Evolutionary conservation across 1,140 invertebrate genomes (phyloP), one percentile per base, ranked within the genome.

Genomic region (Magallana ariakensis): DNA sequence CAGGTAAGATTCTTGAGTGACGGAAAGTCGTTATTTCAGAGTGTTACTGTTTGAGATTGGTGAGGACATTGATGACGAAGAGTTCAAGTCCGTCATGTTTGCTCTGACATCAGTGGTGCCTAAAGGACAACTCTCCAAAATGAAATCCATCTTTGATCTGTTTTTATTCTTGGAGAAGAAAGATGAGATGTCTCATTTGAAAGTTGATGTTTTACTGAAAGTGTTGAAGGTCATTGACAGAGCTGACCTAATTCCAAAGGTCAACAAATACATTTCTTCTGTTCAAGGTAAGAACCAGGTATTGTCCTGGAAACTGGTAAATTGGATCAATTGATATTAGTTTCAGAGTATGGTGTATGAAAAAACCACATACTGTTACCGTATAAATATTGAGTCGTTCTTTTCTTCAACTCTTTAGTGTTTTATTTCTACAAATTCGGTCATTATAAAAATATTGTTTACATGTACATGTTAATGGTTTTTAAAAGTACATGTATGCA

Each of bases 21-120:
- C 1, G 60, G 15, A 15, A 62, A 16, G 1, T 80, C 46, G 58
- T 83, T 56, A 9, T 70, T 80, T 75, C 55, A 88, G 87, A 83
- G 75, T 85, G 53, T 9, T 88, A 33, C 62, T 88, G 11, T 88
- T 85, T 88, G 87, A 88, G 46, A 85, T 88, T 13, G 60, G 80
- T n/a, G 87, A 88, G 53, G 87, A 88, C 46, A 83, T 88, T 19
- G 85, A 85, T 22, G 54, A 85, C 15, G 46, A 80, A 46, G 87
- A 88, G 26, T 85, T 83, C 55, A 81, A 62, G 6, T 81, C 87
- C 33, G 80, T 85, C 22, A 55, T 83, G 22, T 88, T 88, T 56
- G 46, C 85, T 46, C 54, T 88, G 46, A 70, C 60, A 16, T 66
- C 84, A 9, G 22, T 85, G 13, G 81, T 88, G 53, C 84, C 84